A percentile compares a stretch with the other conserved stretches of the same genome.
These are phyloP conservation scores for Phocoena phocoena DNA, from an alignment of 2,113 vertebrate genomes.

Conservation along the genomic window DNA sequence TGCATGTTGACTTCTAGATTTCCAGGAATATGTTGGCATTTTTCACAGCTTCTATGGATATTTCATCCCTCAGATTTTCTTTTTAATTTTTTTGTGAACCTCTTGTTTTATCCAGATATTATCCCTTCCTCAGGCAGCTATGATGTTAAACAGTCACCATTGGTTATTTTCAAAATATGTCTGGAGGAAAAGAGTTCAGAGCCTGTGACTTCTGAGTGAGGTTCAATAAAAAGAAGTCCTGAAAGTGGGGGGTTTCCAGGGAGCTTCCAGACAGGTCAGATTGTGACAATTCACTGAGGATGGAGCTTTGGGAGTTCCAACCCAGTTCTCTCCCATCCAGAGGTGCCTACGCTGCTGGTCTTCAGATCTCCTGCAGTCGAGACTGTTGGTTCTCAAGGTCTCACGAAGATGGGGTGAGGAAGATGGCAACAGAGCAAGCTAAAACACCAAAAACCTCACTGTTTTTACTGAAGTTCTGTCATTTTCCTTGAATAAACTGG, in stretches of 20 bases:
- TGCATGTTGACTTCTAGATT: too few relatives aligned
- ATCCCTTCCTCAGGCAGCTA: neutral
- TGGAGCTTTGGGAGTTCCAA: accelerated
- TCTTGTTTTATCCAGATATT: neutral
- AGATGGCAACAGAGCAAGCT: too few relatives aligned
- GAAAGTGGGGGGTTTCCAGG: neutral
- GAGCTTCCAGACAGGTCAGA: too few relatives aligned
- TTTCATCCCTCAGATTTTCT: neutral
- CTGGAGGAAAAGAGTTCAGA: neutral
- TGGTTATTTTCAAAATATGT: neutral
- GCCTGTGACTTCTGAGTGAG: neutral
- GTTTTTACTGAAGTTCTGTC: neutral
- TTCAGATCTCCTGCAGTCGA: neutral
- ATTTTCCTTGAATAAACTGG: neutral
- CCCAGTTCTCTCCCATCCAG: accelerated
- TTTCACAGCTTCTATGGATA: neutral
- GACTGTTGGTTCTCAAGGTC: neutral
- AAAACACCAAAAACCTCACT: neutral
- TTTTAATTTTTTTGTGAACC: neutral
- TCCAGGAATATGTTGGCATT: neutral
- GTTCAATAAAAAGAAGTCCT: neutral
- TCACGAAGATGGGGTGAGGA: neutral
- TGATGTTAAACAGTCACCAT: neutral
- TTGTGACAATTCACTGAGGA: neutral
- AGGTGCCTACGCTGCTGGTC: accelerated